These are phyloP conservation scores for Stegodyphus dumicola DNA, from an alignment of 1,140 invertebrate species.

Conservation along the genomic window DNA sequence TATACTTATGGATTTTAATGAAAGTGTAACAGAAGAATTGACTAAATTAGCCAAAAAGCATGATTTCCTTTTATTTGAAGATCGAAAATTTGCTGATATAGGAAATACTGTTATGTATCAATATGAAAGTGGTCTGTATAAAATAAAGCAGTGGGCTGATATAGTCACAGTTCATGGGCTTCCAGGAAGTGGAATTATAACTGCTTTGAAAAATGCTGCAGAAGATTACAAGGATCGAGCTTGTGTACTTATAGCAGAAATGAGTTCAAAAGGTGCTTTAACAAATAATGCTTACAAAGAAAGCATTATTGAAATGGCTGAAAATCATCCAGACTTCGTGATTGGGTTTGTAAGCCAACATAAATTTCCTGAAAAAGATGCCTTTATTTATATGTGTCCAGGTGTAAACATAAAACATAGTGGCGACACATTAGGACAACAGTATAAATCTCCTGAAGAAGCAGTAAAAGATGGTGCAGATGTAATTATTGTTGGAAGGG, in stretches of 20 bases:
- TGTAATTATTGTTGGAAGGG: constrained; percentile 92
- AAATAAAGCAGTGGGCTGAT: constrained; percentile 88
- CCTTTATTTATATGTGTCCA: constrained; percentile 71
- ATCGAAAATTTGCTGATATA: constrained; percentile 97
- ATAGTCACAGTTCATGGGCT: constrained; percentile 89
- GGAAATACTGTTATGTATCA: constrained; percentile 91
- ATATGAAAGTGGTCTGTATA: constrained; percentile 80
- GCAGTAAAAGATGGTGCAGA: constrained; percentile 87
- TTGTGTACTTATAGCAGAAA: constrained; percentile 73
- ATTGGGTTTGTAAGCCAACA: constrained; percentile 90
- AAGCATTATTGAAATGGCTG: constrained; percentile 77
- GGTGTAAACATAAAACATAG: constrained; percentile 68
- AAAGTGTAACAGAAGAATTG: constrained; percentile 75
- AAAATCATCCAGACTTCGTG: constrained; percentile 77
- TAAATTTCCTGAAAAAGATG: constrained; percentile 68
- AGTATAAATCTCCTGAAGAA: constrained; percentile 84
- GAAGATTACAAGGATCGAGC: constrained; percentile 20
- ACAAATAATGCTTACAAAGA: constrained; percentile 78
- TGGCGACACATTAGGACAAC: constrained; percentile 75
- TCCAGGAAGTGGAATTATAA: constrained; percentile 83
- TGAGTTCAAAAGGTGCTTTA: constrained; percentile 85
- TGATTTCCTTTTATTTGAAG: constrained; percentile 94
- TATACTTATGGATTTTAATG: constrained; percentile 83
- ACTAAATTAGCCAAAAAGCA: constrained; percentile 77
- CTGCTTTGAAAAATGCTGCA: constrained; percentile 75